Evolutionary conservation across 2,888 invertebrate genomes (phyloP).

Genomic region (Cantharis rustica): DNA sequence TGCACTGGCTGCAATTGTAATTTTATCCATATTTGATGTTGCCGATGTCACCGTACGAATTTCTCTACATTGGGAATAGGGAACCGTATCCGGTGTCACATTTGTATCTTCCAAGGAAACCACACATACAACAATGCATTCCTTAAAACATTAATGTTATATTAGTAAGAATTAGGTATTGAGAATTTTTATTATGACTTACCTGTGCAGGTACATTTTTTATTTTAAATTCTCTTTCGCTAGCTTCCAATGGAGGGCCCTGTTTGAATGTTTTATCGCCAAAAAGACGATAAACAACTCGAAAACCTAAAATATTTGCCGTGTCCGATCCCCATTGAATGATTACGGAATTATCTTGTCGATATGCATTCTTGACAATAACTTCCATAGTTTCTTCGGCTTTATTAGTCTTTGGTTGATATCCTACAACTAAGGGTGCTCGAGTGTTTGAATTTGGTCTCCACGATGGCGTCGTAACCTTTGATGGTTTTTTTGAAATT

Average conservation of each 20-base stretch:
- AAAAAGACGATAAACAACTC: constrained; percentile 86
- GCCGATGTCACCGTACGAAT: constrained; percentile 83
- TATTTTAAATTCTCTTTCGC: constrained; percentile 89
- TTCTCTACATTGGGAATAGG: constrained; percentile 85
- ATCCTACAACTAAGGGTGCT: constrained; percentile 75
- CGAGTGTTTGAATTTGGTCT: constrained; percentile 53
- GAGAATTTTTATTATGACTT: constrained; percentile 39
- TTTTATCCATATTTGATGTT: constrained; percentile 91
- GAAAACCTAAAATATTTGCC: constrained; percentile 84
- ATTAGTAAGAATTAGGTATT: neutral
- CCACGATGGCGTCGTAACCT: constrained; percentile 48
- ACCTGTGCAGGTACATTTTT: constrained; percentile 91
- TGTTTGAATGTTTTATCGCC: constrained; percentile 90
- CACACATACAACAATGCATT: constrained; percentile 92
- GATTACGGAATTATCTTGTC: constrained; percentile 85
- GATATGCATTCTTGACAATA: constrained; percentile 81
- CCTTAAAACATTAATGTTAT: constrained; percentile 59
- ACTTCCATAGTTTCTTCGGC: constrained; percentile 74
- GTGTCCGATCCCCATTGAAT: constrained; percentile 92
- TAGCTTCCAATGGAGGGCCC: constrained; percentile 86
- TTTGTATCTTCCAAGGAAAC: constrained; percentile 87
- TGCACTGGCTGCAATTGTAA: constrained; percentile 91
- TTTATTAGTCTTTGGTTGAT: constrained; percentile 65
- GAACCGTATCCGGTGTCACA: constrained; percentile 85
- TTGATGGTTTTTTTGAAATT: constrained; percentile 43